Base-by-base conservation (phyloP, 2,888 invertebrate species). In the Zaprionus obscuricornis region DNA sequence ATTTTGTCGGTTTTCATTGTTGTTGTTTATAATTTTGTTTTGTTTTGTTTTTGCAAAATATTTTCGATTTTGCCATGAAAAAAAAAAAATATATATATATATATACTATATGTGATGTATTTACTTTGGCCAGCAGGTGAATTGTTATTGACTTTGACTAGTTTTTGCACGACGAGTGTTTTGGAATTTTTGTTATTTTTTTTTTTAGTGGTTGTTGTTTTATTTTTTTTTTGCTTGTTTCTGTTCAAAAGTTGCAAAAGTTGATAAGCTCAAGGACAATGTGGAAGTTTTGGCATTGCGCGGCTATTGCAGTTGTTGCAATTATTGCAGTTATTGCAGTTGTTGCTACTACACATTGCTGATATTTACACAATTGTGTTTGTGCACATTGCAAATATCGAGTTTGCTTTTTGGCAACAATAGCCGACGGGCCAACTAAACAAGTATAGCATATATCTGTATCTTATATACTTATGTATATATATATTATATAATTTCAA, bases 221-320 rank as follows among this genome's bases (percentile, higher is more conserved):
- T 10, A 29, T 31, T 67, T 49, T 49, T 18, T 8, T 5, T 37
- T 16, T 50, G 52, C 52, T 42, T 47, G 66, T 60, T 74, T 60
- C 62, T 74, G 76, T 67, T 59, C 51, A 70, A 83, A 69, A 78
- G 69, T 72, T 81, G 62, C 51, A 70, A 83, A 69, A 78, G 69
- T 72, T 81, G 84, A 76, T 85, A 76, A 85, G 84, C 86, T 69
- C 76, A 82, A 85, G 81, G 81, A 85, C 81, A 83, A 71, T 66
- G 39, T 64, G 47, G 57, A 66, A 70, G 78, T 68, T 45, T 55
- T 66, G 73, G 76, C 73, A 71, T 66, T 85, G 73, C 47, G 46
- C 27, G 47, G 40, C 34, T 42, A 36, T 52, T 45, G 55, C 20
- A 57, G 56, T 50, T 57, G 62, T 54, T 57, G 42, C 46, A 46